Evolutionary conservation across 1,140 invertebrate species (phyloP), one percentile per base, ranked within the genome.

Genomic region (Dolichoris vasculosae): DNA sequence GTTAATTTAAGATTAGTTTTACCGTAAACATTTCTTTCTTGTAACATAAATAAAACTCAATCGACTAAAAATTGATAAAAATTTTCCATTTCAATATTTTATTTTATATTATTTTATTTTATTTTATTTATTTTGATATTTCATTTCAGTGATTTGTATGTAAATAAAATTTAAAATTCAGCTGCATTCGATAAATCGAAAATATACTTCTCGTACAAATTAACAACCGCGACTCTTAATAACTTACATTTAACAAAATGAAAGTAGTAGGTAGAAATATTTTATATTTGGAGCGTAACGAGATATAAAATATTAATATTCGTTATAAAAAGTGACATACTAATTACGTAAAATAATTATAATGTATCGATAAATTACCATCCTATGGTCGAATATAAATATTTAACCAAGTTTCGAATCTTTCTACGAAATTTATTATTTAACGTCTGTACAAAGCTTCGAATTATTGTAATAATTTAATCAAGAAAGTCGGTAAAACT

Each of bases 381-480:
- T 67, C 32, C 0, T 35, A 67, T 67, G 32, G 8, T 67, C 0
- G 63, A 67, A 67, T 59, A 59, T 59, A 59, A 67, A 67, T 67
- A 67, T 67, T 67, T 13, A 67, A 67, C 63, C 20, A 67, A 43
- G 38, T 73, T 55, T 32, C 20, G 46, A 77, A n/a, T 26, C 17
- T 77, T 79, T 51, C 32, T 38, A 38, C 1, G n/a, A 51, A 63
- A 79, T 79, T 79, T 35, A 79, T 79, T 63, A 79, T 81, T 81
- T 81, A 83, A 75, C 15, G 55, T 43, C n/a, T 63, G 26, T 7
- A 55, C n/a, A 76, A 78, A 69, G 71, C 63, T 82, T 55, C 15
- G 59, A 82, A 77, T 82, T 48, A 64, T 82, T 59, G 75, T 63
- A 86, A 86, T 83, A 80, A 86, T 86, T 86, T 38, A 86, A 79